These are phyloP conservation scores for Synergus laeviventris DNA, from an alignment of 2,888 invertebrate genomes.

Conservation along the genomic window DNA sequence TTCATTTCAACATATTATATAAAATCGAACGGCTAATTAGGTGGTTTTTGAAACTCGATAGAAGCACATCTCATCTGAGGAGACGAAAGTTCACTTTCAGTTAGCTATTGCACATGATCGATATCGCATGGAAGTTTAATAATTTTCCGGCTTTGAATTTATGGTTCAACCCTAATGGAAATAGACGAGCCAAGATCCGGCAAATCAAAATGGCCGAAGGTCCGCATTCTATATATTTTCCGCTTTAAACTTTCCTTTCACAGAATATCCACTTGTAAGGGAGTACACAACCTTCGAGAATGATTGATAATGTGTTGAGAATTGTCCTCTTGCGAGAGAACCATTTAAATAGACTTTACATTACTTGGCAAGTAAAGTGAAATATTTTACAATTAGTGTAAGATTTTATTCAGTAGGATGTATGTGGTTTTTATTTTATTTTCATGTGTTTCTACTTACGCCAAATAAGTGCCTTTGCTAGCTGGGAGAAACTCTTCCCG, in stretches of 20 bases:
- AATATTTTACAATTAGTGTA: not conserved
- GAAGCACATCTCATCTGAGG: not conserved
- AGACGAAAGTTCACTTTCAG: not conserved
- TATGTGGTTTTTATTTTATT: not conserved
- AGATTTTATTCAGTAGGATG: not conserved
- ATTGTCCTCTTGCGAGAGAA: not conserved
- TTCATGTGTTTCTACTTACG: conserved; percentile 78
- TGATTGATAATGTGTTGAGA: not conserved
- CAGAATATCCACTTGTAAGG: not conserved
- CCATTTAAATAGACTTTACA: not conserved
- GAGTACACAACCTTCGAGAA: not conserved
- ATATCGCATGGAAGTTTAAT: conserved; percentile 10
- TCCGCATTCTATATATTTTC: not conserved
- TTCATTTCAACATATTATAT: not conserved
- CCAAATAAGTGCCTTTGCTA: conserved; percentile 81
- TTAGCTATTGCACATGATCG: not conserved
- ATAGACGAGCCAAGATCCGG: conserved; percentile 13
- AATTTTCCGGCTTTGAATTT: conserved; percentile 17
- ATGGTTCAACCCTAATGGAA: conserved; percentile 20
- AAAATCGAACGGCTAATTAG: not conserved
- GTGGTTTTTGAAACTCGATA: not conserved
- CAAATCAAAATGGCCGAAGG: conserved; percentile 8
- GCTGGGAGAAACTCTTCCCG: conserved; percentile 83
- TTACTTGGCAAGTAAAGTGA: not conserved
- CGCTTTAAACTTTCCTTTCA: not conserved